A percentile compares a stretch with the other conserved stretches of the same genome.
Evolutionary conservation across 1,140 invertebrate genomes (phyloP).

Genomic region (Eulimnadia texana): DNA sequence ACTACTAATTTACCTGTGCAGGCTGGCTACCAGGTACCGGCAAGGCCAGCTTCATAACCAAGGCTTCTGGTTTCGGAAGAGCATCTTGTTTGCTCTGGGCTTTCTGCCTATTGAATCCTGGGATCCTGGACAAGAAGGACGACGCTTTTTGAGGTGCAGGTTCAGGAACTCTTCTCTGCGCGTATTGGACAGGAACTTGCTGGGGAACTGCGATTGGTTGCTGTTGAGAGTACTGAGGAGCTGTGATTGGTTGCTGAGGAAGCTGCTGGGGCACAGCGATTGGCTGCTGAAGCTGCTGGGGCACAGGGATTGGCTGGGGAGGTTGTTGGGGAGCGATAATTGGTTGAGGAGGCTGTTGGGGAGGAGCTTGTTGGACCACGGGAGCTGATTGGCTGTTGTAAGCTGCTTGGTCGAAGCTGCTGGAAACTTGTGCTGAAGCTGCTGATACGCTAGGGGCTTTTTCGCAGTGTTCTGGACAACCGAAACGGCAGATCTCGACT

Average conservation of each 20-base stretch:
- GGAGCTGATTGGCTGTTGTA: not conserved
- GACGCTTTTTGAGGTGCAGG: not conserved
- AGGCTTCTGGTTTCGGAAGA: slow-evolving; percentile 8
- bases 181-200: not conserved
- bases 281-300: not conserved
- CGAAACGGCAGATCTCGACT: slow-evolving; percentile 76
- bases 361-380: slow-evolving; percentile 8
- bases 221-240: slow-evolving; percentile 6
- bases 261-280: not conserved
- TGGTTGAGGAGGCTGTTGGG: slow-evolving; percentile 6
- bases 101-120: not conserved
- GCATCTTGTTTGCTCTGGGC: not conserved
- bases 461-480: slow-evolving; percentile 68
- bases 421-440: slow-evolving; percentile 23
- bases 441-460: slow-evolving; percentile 26
- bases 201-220: not conserved
- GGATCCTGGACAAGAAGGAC: not conserved
- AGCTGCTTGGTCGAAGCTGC: slow-evolving; percentile 6
- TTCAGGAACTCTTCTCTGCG: not conserved
- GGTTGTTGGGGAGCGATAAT: slow-evolving; percentile 1
- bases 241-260: slow-evolving; percentile 3
- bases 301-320: slow-evolving; percentile 10
- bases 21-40: slow-evolving; percentile 5
- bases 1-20: not conserved
- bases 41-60: slow-evolving; percentile 5